Percentiles rank a stretch among this genome's conserved stretches.
These are phyloP conservation scores for Antitype chi DNA, from an alignment of 2,888 invertebrate species.

Conservation along the genomic window DNA sequence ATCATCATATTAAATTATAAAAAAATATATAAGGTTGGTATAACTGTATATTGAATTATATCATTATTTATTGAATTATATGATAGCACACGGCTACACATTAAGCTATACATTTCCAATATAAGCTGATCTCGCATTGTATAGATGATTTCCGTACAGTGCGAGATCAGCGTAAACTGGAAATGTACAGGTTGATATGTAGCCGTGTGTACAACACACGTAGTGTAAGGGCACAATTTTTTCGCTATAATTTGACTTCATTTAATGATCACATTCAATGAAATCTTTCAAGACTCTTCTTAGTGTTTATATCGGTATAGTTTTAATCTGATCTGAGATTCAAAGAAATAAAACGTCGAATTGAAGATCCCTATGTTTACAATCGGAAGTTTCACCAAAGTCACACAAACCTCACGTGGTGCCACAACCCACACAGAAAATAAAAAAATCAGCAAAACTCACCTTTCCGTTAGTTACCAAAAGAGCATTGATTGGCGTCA, in stretches of 20 bases:
- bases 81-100: too few species aligned
- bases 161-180: too few species aligned
- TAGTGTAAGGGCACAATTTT: not conserved
- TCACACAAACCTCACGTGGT: not conserved
- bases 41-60: too few species aligned
- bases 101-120: too few species aligned
- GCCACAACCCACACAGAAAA: slow-evolving; percentile 28
- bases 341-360: not conserved
- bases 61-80: too few species aligned
- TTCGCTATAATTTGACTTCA: not conserved
- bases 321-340: not conserved
- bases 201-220: too few species aligned
- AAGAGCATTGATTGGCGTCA: slow-evolving; percentile 96
- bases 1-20: too few species aligned
- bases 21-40: too few species aligned
- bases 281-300: not conserved
- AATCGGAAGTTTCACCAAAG: slow-evolving; percentile 27
- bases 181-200: too few species aligned
- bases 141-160: too few species aligned
- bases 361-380: slow-evolving; percentile 1
- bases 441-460: slow-evolving; percentile 68
- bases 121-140: too few species aligned
- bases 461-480: slow-evolving; percentile 98
- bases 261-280: not conserved
- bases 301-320: not conserved